Evolutionary conservation across 2,888 invertebrate species (phyloP).

Genomic region (Limnephilus rhombicus): DNA sequence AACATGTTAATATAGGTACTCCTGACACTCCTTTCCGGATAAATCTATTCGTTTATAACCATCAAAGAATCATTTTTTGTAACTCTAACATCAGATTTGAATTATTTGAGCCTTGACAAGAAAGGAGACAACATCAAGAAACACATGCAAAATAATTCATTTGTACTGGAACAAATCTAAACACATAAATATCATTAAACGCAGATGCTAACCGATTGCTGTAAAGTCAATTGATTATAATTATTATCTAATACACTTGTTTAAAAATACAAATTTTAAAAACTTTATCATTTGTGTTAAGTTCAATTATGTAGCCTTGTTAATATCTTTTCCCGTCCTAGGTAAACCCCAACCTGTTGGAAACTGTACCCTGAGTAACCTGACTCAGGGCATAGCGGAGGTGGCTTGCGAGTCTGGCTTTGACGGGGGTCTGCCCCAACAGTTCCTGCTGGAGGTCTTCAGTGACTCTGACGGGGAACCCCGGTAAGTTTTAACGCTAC

Average conservation of each 20-base stretch:
- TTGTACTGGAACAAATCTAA: background rate
- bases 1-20: background rate
- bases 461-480: conserved; percentile 71
- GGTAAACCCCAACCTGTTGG: conserved; percentile 91
- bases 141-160: no score
- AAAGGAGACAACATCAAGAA: no score
- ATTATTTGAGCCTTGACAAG: no score
- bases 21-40: no score
- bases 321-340: conserved; percentile 69
- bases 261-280: conserved; percentile 16
- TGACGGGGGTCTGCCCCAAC: conserved; percentile 93
- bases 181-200: background rate
- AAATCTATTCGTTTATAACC: no score
- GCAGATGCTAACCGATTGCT: background rate
- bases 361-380: conserved; percentile 91
- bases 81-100: no score
- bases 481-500: conserved; percentile 68
- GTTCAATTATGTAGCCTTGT: background rate
- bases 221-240: background rate
- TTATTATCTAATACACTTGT: background rate
- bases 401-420: conserved; percentile 90
- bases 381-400: conserved; percentile 89
- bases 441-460: conserved; percentile 89
- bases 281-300: background rate
- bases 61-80: no score